Evolutionary conservation across 1,140 invertebrate genomes (phyloP).

Genomic region (Frieseomelitta varia): DNA sequence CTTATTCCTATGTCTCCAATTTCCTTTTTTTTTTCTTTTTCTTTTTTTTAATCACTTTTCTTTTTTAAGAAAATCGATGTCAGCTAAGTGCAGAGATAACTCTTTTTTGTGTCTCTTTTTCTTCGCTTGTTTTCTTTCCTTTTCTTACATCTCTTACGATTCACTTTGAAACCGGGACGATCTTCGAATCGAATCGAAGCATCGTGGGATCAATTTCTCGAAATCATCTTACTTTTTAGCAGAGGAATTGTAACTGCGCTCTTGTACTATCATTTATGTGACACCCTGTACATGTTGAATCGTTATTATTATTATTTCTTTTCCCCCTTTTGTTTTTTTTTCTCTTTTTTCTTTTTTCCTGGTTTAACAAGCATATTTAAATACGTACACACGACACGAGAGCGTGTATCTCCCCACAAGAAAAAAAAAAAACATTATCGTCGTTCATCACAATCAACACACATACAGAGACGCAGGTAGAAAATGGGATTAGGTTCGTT

Average conservation of each 20-base stretch:
- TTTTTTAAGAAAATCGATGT: background rate
- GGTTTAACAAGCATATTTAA: slow-evolving; percentile 38
- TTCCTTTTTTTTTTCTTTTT: background rate
- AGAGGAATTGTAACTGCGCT: slow-evolving; percentile 37
- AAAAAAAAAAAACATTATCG: background rate
- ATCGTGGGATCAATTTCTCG: slow-evolving; percentile 10
- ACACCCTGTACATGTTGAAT: slow-evolving; percentile 49
- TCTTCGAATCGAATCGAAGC: background rate
- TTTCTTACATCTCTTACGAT: background rate
- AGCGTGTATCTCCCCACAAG: background rate
- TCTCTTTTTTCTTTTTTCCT: background rate
- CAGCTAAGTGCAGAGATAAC: background rate
- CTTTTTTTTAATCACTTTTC: background rate
- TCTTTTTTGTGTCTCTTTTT: no score
- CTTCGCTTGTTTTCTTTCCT: background rate
- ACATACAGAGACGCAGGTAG: slow-evolving; percentile 45
- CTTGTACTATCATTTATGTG: slow-evolving; percentile 49
- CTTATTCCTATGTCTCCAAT: background rate
- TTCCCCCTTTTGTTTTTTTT: background rate
- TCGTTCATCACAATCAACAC: slow-evolving; percentile 37
- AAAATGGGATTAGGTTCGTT: slow-evolving; percentile 38
- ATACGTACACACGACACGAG: slow-evolving; percentile 11
- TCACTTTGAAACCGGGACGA: slow-evolving; percentile 25
- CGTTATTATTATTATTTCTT: background rate
- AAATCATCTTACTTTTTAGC: slow-evolving; percentile 34